Percentiles rank a stretch among this genome's conserved stretches.
Conservation (phyloP, 2,888 invertebrate species). For the Adineta ricciae region DNA sequence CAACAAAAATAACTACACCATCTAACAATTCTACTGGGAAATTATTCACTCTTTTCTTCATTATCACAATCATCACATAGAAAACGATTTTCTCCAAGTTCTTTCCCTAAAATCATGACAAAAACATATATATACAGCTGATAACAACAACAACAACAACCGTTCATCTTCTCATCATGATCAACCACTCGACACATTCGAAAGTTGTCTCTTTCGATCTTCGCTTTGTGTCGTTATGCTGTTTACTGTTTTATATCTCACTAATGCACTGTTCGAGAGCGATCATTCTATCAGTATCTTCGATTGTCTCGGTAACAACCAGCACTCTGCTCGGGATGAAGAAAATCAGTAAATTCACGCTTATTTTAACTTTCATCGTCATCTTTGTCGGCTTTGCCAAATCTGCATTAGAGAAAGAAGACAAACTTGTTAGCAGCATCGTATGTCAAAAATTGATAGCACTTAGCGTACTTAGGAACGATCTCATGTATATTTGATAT, state of each 20-base stretch:
- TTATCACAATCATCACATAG: neutral
- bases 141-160: too few species aligned
- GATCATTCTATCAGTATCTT: constrained; percentile 32
- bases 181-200: too few species aligned
- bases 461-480: neutral
- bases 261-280: constrained; percentile 20
- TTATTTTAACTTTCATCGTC: constrained; percentile 25
- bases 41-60: neutral
- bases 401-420: constrained; percentile 16
- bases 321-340: constrained; percentile 87
- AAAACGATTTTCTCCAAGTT: neutral
- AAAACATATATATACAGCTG: too few species aligned
- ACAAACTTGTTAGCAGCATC: too few species aligned
- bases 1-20: neutral
- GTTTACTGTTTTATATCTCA: constrained; percentile 17
- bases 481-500: neutral
- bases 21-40: neutral
- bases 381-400: constrained; percentile 30
- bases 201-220: constrained; percentile 22
- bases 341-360: constrained; percentile 75
- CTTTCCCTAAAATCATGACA: neutral
- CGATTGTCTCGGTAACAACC: constrained; percentile 59
- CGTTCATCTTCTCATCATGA: too few species aligned
- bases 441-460: too few species aligned
- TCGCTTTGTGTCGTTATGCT: neutral